Percentiles rank a stretch among this genome's conserved stretches.
Evolutionary conservation across 2,797 vertebrate genomes (phyloP).

Genomic region (Malurus splendens): DNA sequence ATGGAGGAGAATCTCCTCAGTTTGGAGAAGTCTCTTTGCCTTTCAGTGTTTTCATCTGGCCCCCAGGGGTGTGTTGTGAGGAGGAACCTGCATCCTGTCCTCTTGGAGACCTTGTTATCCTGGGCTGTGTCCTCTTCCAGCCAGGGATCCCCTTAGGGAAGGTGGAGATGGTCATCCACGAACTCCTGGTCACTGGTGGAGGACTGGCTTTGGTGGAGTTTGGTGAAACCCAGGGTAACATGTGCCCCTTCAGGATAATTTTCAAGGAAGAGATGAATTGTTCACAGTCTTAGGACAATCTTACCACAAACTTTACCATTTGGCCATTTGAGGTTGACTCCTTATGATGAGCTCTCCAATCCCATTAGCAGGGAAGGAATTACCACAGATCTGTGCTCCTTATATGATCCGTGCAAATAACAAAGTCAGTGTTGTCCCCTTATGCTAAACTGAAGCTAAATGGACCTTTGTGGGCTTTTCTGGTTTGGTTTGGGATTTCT

Average conservation of each 20-base stretch:
- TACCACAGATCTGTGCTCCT: background rate
- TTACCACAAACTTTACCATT: background rate
- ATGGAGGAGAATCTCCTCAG: no score
- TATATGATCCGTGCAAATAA: background rate
- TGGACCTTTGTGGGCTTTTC: background rate
- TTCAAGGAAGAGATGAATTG: background rate
- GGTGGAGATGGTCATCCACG: background rate
- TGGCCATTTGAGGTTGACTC: rapidly evolving
- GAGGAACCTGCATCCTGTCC: background rate
- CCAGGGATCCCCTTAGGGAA: background rate
- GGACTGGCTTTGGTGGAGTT: background rate
- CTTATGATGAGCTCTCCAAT: background rate
- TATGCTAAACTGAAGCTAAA: background rate
- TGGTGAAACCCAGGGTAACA: background rate
- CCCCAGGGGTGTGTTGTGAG: background rate
- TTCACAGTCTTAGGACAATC: rapidly evolving
- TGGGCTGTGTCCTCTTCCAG: rapidly evolving
- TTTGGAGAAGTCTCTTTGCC: background rate
- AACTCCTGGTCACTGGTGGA: background rate
- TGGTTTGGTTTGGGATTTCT: background rate
- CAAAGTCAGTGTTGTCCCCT: background rate
- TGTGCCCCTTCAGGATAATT: background rate
- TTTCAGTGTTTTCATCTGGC: background rate
- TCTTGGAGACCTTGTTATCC: rapidly evolving
- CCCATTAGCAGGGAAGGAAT: background rate